These are phyloP conservation scores for Galeopsomyia nigrocyanea DNA, from an alignment of 2,888 invertebrate species.

Conservation along the genomic window DNA sequence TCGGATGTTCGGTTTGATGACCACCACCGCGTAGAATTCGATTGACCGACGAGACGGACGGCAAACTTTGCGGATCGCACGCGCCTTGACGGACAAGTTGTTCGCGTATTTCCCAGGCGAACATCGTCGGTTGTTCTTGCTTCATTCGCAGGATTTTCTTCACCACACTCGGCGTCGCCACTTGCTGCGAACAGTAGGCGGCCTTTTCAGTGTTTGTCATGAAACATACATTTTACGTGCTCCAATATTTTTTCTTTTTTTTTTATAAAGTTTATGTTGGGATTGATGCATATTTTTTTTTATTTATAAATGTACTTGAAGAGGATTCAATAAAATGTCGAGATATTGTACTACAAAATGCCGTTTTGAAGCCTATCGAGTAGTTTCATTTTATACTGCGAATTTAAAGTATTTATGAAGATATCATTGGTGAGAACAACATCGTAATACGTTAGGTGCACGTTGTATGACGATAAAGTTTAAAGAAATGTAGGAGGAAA, in stretches of 20 bases:
- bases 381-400: too few relatives aligned
- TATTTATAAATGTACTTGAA: too few relatives aligned
- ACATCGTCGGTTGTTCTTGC: conserved; percentile 95
- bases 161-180: conserved; percentile 95
- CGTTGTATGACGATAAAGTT: too few relatives aligned
- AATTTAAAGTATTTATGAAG: too few relatives aligned
- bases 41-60: conserved; percentile 95
- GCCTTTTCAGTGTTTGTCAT: background rate
- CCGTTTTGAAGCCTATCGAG: too few relatives aligned
- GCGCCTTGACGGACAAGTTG: conserved; percentile 89
- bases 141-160: conserved; percentile 94
- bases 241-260: background rate
- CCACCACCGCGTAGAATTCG: conserved; percentile 91
- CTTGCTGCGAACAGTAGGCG: conserved; percentile 80
- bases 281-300: background rate
- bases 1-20: conserved; percentile 75
- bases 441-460: too few relatives aligned
- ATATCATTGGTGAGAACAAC: too few relatives aligned
- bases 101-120: conserved; percentile 97
- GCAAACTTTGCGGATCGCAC: conserved; percentile 91
- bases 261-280: background rate
- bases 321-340: too few relatives aligned
- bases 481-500: too few relatives aligned
- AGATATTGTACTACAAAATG: too few relatives aligned
- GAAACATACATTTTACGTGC: conserved; percentile 19